Conservation (phyloP, 2,797 vertebrate genomes). For the Ctenosaura bakeri region DNA sequence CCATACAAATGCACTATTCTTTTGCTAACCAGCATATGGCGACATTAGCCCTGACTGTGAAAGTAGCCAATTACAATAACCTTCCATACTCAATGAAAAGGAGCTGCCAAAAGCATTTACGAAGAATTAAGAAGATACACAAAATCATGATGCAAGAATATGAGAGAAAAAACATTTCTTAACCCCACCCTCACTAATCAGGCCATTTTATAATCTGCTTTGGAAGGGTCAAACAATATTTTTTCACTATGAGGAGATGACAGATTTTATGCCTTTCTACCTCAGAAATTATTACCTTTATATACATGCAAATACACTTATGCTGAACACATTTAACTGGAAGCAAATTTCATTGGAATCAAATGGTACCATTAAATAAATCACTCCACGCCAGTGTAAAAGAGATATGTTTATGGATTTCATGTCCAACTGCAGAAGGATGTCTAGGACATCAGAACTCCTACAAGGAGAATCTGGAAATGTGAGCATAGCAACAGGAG, state of each 20-base stretch:
- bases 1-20: constrained; percentile 75
- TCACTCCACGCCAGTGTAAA: constrained; percentile 17
- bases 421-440: constrained; percentile 25
- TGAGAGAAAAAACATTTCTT: constrained; percentile 33
- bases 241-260: constrained; percentile 43
- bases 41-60: constrained; percentile 67
- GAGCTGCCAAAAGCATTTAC: constrained; percentile 65
- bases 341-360: constrained; percentile 30
- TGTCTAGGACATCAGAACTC: constrained; percentile 30
- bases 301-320: constrained; percentile 3
- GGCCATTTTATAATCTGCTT: constrained; percentile 36
- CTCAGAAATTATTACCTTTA: constrained; percentile 42
- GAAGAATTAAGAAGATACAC: constrained; percentile 57
- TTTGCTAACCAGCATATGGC: constrained; percentile 72
- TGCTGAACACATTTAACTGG: constrained; percentile 23
- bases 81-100: constrained; percentile 58
- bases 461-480: constrained; percentile 1
- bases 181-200: background rate
- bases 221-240: constrained; percentile 25
- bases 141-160: constrained; percentile 54
- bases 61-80: constrained; percentile 69
- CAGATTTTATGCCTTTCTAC: constrained; percentile 36
- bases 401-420: background rate
- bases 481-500: background rate
- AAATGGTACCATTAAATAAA: constrained; percentile 15